A percentile compares a stretch with the other conserved stretches of the same genome.
Conservation (phyloP, 1,140 invertebrate genomes). For the Drosophila burlai region DNA sequence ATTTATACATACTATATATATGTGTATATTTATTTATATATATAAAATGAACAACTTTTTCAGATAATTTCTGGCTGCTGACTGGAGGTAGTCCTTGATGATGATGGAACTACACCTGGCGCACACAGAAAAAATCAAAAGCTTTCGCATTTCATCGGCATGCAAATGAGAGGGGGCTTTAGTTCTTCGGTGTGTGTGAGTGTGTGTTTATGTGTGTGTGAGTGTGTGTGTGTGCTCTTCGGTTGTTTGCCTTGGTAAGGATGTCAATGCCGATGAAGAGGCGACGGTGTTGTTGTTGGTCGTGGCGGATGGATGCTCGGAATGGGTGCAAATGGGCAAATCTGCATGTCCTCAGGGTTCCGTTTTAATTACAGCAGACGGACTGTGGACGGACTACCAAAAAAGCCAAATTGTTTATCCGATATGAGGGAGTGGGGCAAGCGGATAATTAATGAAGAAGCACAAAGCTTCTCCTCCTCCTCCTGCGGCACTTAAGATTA, state of each 20-base stretch:
- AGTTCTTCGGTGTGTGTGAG: background rate
- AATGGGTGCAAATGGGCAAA: constrained; percentile 13
- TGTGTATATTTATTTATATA: background rate
- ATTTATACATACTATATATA: background rate
- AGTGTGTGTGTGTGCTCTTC: constrained; percentile 8
- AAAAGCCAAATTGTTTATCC: constrained; percentile 22
- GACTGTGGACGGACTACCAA: constrained; percentile 7
- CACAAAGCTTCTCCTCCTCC: constrained; percentile 11
- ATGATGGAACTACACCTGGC: constrained; percentile 16
- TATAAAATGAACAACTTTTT: constrained; percentile 20
- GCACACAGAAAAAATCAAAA: constrained; percentile 8
- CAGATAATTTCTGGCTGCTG: constrained; percentile 9
- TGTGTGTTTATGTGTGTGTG: background rate
- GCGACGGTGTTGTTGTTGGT: background rate
- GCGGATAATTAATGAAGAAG: constrained; percentile 22
- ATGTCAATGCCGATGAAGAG: constrained; percentile 17
- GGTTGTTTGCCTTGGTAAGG: constrained; percentile 16
- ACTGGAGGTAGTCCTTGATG: constrained; percentile 17
- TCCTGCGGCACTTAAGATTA: constrained; percentile 9
- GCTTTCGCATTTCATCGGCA: constrained; percentile 22
- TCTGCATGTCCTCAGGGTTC: constrained; percentile 22
- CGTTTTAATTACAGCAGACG: constrained; percentile 17
- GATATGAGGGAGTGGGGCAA: background rate
- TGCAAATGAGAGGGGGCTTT: constrained; percentile 19
- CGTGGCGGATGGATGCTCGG: background rate